Evolutionary conservation across 1,140 invertebrate genomes (phyloP).

Genomic region (Battus philenor): DNA sequence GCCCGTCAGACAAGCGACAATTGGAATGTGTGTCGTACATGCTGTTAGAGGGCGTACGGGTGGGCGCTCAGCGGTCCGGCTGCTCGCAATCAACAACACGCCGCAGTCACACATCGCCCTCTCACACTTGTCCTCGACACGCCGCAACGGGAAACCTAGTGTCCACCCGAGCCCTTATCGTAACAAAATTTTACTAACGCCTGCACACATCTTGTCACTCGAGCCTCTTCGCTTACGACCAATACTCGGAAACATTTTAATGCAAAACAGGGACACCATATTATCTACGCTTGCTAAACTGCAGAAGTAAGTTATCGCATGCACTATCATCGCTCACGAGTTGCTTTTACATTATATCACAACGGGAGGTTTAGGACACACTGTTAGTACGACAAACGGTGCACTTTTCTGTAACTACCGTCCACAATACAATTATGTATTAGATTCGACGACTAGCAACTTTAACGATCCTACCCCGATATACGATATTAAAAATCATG

Average conservation of each 20-base stretch:
- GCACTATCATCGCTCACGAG: slow-evolving; percentile 48
- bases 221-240: slow-evolving; percentile 34
- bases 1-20: slow-evolving; percentile 84
- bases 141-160: slow-evolving; percentile 23
- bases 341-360: slow-evolving; percentile 7
- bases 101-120: slow-evolving; percentile 4
- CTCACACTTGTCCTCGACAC: slow-evolving; percentile 17
- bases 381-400: slow-evolving; percentile 7
- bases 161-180: slow-evolving; percentile 30
- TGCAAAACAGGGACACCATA: slow-evolving; percentile 54
- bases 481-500: neutral
- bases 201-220: neutral
- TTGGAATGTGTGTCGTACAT: slow-evolving; percentile 73
- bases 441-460: too few species aligned
- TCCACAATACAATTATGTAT: neutral
- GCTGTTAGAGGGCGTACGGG: slow-evolving; percentile 69
- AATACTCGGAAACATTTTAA: slow-evolving; percentile 46
- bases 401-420: neutral
- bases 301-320: slow-evolving; percentile 54
- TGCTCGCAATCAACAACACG: slow-evolving; percentile 8
- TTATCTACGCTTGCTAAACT: slow-evolving; percentile 38
- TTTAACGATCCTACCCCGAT: too few species aligned
- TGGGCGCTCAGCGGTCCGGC: slow-evolving; percentile 35
- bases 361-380: too few species aligned
- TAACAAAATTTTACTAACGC: slow-evolving; percentile 8